Evolutionary conservation across 1,140 invertebrate genomes (phyloP), one percentile per base, ranked within the genome.

Genomic region (Camponotus pennsylvanicus): DNA sequence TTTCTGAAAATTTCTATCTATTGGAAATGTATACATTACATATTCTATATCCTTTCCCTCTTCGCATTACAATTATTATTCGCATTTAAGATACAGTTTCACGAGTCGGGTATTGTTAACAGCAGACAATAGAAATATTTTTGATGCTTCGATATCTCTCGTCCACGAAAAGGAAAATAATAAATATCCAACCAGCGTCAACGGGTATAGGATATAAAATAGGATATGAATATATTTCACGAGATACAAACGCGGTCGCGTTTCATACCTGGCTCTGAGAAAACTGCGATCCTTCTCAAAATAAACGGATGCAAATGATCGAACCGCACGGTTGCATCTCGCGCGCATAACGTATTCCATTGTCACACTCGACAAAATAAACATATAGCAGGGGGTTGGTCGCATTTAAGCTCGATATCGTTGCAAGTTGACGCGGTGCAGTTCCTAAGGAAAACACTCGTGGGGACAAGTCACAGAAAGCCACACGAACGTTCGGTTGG

Each of bases 241-340:
- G 69, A 61, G 69, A 83, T 61, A 49, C 55, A 82, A 69, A 59
- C 55, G 69, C 27, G 67, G 45, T 52, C 67, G 67, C 79, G 57
- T 57, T 55, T 83, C 55, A 61, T 63, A 61, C 18, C 79, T 34
- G 18, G 18, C 32, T 52, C 49, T 18, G 49, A n/a, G 15, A 73
- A 40, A 73, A 45, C 37, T 15, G 69, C 79, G 69, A 83, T 83
- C 69, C 79, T 75, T 83, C 69, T 83, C 69, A 83, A 83, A 83
- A 83, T 83, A 83, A 83, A 83, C 79, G 69, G 79, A 83, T 83
- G 79, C 69, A 83, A 83, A 83, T 83, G 69, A 83, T 83, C 69
- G 79, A 83, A 61, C 55, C 79, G 69, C 55, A 70, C 78, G 52
- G 49, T 83, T 75, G 79, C 78, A 70, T 83, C 49, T 32, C 40